Conservation (phyloP, 2,113 vertebrate species). For the Seriola aureovittata region DNA sequence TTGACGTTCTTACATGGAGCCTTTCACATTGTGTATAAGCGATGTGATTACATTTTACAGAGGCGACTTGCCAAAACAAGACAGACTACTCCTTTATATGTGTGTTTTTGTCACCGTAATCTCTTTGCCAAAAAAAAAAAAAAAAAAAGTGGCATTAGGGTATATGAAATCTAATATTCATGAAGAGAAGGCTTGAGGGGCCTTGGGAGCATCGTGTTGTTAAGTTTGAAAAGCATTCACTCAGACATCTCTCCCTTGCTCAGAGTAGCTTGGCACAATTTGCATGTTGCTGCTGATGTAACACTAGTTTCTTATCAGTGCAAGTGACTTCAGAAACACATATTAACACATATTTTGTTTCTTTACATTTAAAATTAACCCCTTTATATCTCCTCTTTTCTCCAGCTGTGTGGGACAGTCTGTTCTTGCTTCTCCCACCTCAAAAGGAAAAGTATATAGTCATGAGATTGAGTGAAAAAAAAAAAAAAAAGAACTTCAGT, state of each 20-base stretch:
- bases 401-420: background rate
- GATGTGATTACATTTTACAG: background rate
- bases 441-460: background rate
- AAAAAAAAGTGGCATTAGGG: background rate
- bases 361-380: background rate
- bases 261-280: constrained; percentile 14
- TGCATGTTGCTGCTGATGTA: constrained; percentile 37
- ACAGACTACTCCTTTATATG: background rate
- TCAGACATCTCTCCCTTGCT: constrained; percentile 40
- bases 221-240: constrained; percentile 49
- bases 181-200: constrained; percentile 38
- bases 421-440: background rate
- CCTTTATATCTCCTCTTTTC: background rate
- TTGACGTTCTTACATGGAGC: background rate
- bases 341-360: background rate
- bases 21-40: background rate
- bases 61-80: constrained; percentile 4
- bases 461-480: background rate
- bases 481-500: background rate
- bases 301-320: constrained; percentile 26
- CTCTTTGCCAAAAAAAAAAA: background rate
- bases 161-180: constrained; percentile 58
- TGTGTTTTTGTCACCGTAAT: constrained; percentile 12
- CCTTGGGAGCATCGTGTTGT: constrained; percentile 18
- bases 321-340: constrained; percentile 13